phyloP scores from a whole-genome alignment of 92 coral and sea anemone species.

The Zoanthus sociatus region DNA sequence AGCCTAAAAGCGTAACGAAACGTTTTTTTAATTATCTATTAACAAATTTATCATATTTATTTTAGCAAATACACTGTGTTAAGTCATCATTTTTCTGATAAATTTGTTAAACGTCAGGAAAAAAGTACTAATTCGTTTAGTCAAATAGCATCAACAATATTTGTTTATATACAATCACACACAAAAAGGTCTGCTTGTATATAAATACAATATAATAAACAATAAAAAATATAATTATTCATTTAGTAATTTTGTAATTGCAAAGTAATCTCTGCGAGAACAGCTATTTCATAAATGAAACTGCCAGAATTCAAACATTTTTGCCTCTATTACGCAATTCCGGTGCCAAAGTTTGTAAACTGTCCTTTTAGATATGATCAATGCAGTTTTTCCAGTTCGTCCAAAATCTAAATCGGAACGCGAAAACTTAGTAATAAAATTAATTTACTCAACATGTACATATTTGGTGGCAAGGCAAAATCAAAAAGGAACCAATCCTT shows the following conservation, averaged over 20 bases:
- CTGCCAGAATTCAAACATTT: background rate
- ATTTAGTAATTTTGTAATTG: constrained; percentile 31
- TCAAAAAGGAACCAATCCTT: background rate
- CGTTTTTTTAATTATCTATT: too few relatives aligned
- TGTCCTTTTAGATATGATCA: background rate
- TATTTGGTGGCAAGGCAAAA: background rate
- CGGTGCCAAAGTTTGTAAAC: constrained; percentile 14
- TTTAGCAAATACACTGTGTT: too few relatives aligned
- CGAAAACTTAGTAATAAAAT: background rate
- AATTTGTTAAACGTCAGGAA: background rate
- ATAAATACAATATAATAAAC: background rate
- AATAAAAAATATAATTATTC: constrained; percentile 1
- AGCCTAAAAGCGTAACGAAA: too few relatives aligned
- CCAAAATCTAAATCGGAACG: background rate
- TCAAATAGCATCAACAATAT: background rate
- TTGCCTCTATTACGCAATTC: background rate
- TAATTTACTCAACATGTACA: background rate
- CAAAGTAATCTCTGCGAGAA: background rate
- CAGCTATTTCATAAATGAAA: constrained; percentile 17
- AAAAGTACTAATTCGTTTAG: background rate
- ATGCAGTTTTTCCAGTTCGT: background rate
- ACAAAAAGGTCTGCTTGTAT: background rate
- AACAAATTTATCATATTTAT: too few relatives aligned
- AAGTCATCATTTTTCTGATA: too few relatives aligned
- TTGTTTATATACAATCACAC: background rate